Evolutionary conservation across 1,140 invertebrate genomes (phyloP), one percentile per base, ranked within the genome.

Genomic region (Colletes latitarsis): DNA sequence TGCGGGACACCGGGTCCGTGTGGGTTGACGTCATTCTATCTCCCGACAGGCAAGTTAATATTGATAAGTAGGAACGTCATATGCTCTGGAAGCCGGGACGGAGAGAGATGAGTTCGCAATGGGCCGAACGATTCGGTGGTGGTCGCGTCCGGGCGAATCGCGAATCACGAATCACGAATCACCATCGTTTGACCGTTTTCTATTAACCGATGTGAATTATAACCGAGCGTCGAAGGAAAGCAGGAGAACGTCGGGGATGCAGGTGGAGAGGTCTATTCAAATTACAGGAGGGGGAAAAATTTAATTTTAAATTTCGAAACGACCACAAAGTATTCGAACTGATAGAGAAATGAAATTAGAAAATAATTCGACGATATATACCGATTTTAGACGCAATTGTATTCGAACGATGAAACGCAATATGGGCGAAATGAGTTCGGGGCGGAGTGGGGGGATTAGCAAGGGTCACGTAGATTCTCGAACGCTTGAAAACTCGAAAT

Each of bases 1-100:
- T 91, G 91, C 91, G 90, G 84, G 89, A 88, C 76, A 82, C 58
- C 62, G 68, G 63, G 70, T 63, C 76, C 74, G 79, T 75, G 79
- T 75, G 67, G 69, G 81, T 63, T 92, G 90, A 91, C 91, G 91
- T 91, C 91, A 92, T 66, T 71, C 68, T 77, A 88, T 91, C 90
- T 90, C 86, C 81, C 82, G 77, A 86, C 82, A 81, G 82, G 78
- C 88, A 89, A 90, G 88, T 91, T 91, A 90, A 91, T 90, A 89
- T 91, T 91, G 88, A 92, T 91, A 91, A 92, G 85, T 86, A 77
- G 80, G 87, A 84, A 82, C 73, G 84, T 71, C 69, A 85, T 76
- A 70, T 70, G 78, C 68, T 57, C 63, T 63, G 58, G 60, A 52
- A 58, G 52, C 41, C 63, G 43, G 69, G 81, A 82, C 69, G n/a